A percentile compares a stretch with the other conserved stretches of the same genome.
These are phyloP conservation scores for Lasioglossum figueresi DNA, from an alignment of 2,888 invertebrate genomes.

Conservation along the genomic window DNA sequence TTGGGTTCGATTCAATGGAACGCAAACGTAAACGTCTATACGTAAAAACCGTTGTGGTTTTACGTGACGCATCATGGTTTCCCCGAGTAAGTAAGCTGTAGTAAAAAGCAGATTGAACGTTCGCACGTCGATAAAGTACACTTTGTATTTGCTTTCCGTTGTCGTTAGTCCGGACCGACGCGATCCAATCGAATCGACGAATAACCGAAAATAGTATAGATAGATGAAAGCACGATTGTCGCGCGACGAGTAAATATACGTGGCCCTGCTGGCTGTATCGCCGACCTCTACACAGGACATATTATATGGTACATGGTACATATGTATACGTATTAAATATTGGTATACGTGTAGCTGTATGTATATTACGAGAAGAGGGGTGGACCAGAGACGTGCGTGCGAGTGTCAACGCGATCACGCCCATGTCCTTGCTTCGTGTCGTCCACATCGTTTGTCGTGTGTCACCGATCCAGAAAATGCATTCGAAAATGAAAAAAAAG, in stretches of 20 bases:
- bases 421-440: conserved; percentile 18
- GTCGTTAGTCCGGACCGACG: neutral
- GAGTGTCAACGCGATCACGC: conserved; percentile 1
- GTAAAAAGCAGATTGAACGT: neutral
- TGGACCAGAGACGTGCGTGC: neutral
- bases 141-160: neutral
- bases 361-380: neutral
- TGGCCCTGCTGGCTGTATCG: neutral
- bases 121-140: neutral
- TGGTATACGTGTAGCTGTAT: neutral
- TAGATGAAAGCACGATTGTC: neutral
- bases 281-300: neutral
- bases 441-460: neutral
- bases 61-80: conserved; percentile 22
- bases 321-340: neutral
- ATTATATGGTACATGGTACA: neutral
- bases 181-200: neutral
- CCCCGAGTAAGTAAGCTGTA: neutral
- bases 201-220: neutral
- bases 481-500: conserved; percentile 30
- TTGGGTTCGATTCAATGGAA: neutral
- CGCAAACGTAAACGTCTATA: neutral
- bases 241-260: neutral
- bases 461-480: conserved; percentile 1
- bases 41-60: conserved; percentile 16